Evolutionary conservation across 92 coral and sea anemone species (phyloP).

Genomic region (Anthopleura xanthogrammica): DNA sequence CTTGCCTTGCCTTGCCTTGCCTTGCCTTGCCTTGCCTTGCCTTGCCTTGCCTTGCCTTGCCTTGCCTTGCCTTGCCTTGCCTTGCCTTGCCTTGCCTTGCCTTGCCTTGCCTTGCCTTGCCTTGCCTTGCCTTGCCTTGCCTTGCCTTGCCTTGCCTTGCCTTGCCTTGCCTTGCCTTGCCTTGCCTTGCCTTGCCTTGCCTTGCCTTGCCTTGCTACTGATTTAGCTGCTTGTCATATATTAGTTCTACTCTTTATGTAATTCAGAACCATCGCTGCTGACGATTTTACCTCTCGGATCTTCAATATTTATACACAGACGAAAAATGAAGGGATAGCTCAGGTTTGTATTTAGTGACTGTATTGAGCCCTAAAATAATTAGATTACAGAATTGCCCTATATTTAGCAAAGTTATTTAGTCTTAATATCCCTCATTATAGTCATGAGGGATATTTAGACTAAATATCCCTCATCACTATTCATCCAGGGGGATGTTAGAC

Average conservation of each 20-base stretch:
- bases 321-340: conserved; percentile 76
- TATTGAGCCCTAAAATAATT: not conserved
- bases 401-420: too few relatives aligned
- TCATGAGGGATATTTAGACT: too few relatives aligned
- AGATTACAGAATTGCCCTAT: too few relatives aligned
- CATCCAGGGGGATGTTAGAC: too few relatives aligned
- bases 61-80: not conserved
- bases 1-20: not conserved
- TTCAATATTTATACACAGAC: conserved; percentile 80
- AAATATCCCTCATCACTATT: too few relatives aligned
- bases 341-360: conserved; percentile 46
- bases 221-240: too few relatives aligned
- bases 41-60: not conserved
- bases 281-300: conserved; percentile 69
- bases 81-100: not conserved
- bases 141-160: not conserved
- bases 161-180: not conserved
- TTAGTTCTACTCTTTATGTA: not conserved
- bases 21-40: not conserved
- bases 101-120: too few relatives aligned
- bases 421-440: too few relatives aligned
- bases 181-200: too few relatives aligned
- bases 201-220: too few relatives aligned
- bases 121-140: not conserved
- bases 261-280: conserved; percentile 75